phyloP scores from a whole-genome alignment of 2,888 invertebrate species.

The Synergus itoensis region DNA sequence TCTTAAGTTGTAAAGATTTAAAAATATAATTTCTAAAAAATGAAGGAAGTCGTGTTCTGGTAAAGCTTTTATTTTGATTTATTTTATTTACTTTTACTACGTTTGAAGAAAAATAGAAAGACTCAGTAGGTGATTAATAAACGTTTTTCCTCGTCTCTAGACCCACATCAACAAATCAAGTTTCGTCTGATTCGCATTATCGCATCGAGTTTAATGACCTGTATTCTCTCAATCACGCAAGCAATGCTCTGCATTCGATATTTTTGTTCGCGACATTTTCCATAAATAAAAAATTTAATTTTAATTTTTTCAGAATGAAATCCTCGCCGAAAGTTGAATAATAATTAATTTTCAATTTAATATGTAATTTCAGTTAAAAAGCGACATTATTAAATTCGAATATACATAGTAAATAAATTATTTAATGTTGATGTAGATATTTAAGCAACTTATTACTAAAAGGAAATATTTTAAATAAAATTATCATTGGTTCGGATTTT shows the following conservation, averaged over 20 bases:
- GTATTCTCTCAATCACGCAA: slow-evolving; percentile 26
- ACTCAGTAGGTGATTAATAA: not conserved
- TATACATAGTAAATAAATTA: no score
- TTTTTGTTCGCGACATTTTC: not conserved
- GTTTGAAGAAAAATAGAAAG: not conserved
- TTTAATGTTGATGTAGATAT: not conserved
- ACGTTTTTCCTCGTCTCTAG: not conserved
- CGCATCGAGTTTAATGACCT: slow-evolving; percentile 31
- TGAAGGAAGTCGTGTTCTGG: not conserved
- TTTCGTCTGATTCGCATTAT: slow-evolving; percentile 25
- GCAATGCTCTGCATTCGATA: slow-evolving; percentile 22
- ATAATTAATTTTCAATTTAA: not conserved
- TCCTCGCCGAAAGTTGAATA: not conserved
- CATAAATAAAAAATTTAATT: not conserved
- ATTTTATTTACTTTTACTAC: not conserved
- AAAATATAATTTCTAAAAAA: not conserved
- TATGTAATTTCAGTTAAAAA: not conserved
- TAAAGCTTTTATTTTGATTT: not conserved
- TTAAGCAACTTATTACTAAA: not conserved
- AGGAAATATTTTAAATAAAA: not conserved
- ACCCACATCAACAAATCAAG: not conserved
- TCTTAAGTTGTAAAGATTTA: not conserved
- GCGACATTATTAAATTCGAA: no score
- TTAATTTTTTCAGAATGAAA: not conserved
- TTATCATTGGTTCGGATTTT: not conserved